Conservation (phyloP, 2,113 vertebrate genomes). For the Ovis canadensis region DNA sequence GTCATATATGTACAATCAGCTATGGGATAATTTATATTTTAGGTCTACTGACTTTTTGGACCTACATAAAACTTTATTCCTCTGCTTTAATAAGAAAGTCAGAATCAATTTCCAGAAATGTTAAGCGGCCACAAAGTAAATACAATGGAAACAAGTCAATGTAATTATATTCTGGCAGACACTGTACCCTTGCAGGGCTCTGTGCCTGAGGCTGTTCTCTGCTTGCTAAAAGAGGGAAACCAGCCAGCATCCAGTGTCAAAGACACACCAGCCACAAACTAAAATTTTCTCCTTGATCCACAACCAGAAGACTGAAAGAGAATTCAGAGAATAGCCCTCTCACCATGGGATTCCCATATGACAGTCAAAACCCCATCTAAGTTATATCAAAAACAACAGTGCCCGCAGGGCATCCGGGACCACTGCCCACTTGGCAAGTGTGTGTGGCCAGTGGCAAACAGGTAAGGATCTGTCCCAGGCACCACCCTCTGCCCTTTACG, state of each 20-base stretch:
- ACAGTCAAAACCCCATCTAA: background rate
- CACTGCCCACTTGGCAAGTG: background rate
- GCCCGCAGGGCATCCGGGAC: background rate
- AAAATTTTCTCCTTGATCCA: background rate
- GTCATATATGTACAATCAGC: background rate
- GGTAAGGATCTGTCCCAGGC: background rate
- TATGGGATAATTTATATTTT: background rate
- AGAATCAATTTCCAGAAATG: background rate
- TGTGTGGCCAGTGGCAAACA: background rate
- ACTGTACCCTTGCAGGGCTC: background rate
- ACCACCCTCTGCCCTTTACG: background rate
- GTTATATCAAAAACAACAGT: background rate
- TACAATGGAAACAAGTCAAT: background rate
- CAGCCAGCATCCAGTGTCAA: background rate
- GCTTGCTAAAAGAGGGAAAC: background rate
- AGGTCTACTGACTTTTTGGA: background rate
- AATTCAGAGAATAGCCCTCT: background rate
- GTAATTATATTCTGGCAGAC: background rate
- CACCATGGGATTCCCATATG: rapidly evolving
- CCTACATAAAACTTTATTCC: background rate
- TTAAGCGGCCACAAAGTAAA: background rate
- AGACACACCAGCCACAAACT: background rate
- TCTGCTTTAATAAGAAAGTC: background rate
- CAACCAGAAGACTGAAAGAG: background rate
- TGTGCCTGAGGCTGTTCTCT: background rate